These are phyloP conservation scores for Tragopan temminckii DNA, from an alignment of 2,797 vertebrate species.

Conservation along the genomic window DNA sequence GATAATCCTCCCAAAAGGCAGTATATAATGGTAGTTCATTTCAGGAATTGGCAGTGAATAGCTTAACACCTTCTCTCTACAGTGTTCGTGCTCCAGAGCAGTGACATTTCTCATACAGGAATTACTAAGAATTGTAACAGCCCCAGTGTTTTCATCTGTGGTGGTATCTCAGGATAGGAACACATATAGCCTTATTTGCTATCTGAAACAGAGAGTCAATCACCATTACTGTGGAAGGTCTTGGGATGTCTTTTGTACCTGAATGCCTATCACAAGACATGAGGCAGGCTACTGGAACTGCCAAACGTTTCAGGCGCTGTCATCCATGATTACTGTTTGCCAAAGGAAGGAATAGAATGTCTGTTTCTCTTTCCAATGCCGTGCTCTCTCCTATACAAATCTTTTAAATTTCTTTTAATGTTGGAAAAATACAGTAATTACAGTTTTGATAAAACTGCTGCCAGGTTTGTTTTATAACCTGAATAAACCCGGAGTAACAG, in stretches of 20 bases:
- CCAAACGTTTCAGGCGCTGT: constrained; percentile 58
- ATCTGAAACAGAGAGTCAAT: constrained; percentile 50
- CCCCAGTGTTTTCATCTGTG: constrained; percentile 66
- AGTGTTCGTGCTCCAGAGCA: constrained; percentile 69
- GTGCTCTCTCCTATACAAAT: background rate
- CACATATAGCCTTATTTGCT: constrained; percentile 30
- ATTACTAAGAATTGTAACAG: constrained; percentile 73
- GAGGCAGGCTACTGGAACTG: constrained; percentile 42
- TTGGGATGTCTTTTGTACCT: constrained; percentile 11
- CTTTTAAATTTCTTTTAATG: constrained; percentile 56
- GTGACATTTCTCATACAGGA: constrained; percentile 72
- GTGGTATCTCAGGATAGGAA: constrained; percentile 62
- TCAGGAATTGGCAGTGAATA: constrained; percentile 77
- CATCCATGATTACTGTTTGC: constrained; percentile 23
- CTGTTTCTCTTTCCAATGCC: constrained; percentile 29
- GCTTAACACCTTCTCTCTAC: constrained; percentile 59
- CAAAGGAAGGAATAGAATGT: constrained; percentile 50
- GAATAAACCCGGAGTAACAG: constrained; percentile 25
- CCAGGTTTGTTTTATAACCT: constrained; percentile 20
- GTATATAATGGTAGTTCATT: constrained; percentile 73
- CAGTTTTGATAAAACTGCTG: constrained; percentile 19
- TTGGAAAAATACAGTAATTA: constrained; percentile 38
- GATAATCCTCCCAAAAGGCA: constrained; percentile 65
- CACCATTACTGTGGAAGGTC: background rate
- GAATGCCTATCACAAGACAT: constrained; percentile 66